Base-by-base conservation (phyloP, 2,113 vertebrate species). In the Pandion haliaetus region DNA sequence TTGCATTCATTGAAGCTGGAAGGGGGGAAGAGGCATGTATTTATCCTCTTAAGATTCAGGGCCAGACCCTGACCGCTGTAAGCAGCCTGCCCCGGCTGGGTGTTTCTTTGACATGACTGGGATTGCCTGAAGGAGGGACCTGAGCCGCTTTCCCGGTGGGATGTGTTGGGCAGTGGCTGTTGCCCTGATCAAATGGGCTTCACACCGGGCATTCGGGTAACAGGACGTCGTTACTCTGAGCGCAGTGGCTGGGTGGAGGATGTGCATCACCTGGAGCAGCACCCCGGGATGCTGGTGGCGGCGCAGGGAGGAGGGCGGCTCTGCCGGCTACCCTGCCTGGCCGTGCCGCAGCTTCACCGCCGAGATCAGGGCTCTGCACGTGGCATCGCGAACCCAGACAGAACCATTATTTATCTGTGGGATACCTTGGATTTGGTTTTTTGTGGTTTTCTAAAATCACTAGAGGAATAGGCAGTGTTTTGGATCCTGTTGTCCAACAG, bases 131-230 rank as follows among this genome's bases (percentile, higher is more conserved):
- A 36, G 49, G 38, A 81, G 38, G 47, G 67, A 49, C 40, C 36
- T 24, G 55, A 70, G 63, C 45, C 3, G 1, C 71, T 23, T 31
- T 84, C 25, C 59, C 9, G 0, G 38, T 31, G 55, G 38, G 32
- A 31, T 38, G 17, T 57, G n/a, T 44, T 49, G 70, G 34, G n/a
- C 18, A 23, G 44, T 40, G 74, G 40, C 40, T 31, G 17, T 52
- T 86, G 73, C 17, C 57, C 50, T 57, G 32, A 15, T 21, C 14
- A n/a, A 57, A 70, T 0, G 0, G 73, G 45, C 42, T 62, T 87
- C 3, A 1, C 0, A 0, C 29, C 4, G 9, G 32, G 6, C 34
- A 20, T 38, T 61, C 7, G n/a, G 49, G 5, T 61, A 20, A 32
- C 1, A 9, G 40, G 73, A 87, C 40, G 50, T 14, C 47, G 58